Evolutionary conservation across 2,888 invertebrate genomes (phyloP).

Genomic region (Bruchidius siliquastri): DNA sequence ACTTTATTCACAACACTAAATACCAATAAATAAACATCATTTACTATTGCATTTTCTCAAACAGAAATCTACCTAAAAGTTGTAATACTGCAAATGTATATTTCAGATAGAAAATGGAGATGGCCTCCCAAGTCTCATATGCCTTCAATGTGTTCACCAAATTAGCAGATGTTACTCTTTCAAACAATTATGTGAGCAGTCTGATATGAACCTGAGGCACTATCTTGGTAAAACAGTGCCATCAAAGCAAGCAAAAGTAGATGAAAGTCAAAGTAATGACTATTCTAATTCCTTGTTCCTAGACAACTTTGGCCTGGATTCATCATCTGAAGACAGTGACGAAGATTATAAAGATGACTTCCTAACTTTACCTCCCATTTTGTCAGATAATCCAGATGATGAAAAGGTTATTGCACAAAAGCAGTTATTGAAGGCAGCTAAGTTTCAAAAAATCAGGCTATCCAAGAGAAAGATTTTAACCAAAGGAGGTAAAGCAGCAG

Average conservation of each 20-base stretch:
- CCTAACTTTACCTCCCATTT: constrained; percentile 28
- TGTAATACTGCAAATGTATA: too few species aligned
- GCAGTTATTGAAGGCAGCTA: constrained; percentile 43
- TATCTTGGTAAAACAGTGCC: constrained; percentile 42
- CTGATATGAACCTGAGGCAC: constrained; percentile 45
- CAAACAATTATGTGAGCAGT: constrained; percentile 49
- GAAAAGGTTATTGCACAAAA: constrained; percentile 46
- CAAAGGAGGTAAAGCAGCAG: constrained; percentile 33
- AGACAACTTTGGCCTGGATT: constrained; percentile 41
- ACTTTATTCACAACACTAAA: too few species aligned
- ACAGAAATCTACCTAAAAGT: too few species aligned
- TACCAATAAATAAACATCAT: too few species aligned
- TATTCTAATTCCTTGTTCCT: constrained; percentile 31
- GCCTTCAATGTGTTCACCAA: constrained; percentile 49
- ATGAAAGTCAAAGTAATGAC: constrained; percentile 30
- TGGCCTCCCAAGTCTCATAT: constrained; percentile 48
- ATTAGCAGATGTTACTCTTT: constrained; percentile 49
- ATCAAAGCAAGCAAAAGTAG: constrained; percentile 32
- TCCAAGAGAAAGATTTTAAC: constrained; percentile 41
- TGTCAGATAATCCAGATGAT: constrained; percentile 35
- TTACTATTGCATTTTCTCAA: too few species aligned
- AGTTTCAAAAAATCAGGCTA: constrained; percentile 38
- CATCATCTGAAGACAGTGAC: constrained; percentile 40
- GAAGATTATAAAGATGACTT: constrained; percentile 40
- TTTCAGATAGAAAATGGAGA: constrained; percentile 45